These are phyloP conservation scores for Cremastinae sp. DNA, from an alignment of 2,888 invertebrate genomes.

Conservation along the genomic window DNA sequence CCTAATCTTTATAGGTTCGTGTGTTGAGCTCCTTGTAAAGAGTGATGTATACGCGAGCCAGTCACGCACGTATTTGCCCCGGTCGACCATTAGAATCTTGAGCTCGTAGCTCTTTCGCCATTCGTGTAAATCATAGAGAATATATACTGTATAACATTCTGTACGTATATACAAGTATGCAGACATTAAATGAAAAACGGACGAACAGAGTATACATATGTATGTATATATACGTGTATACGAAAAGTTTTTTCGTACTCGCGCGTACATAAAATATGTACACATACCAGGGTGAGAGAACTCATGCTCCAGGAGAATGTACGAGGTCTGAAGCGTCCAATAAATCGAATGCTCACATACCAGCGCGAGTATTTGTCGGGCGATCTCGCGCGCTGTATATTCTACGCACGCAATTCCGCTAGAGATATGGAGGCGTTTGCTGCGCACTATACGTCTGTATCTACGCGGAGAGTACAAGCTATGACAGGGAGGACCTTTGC, in stretches of 20 bases:
- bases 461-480: slow-evolving; percentile 3
- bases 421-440: not conserved
- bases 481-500: slow-evolving; percentile 26
- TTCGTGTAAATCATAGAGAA: slow-evolving; percentile 60
- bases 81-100: slow-evolving; percentile 55
- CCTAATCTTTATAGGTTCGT: slow-evolving; percentile 45
- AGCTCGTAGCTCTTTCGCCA: slow-evolving; percentile 58
- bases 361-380: slow-evolving; percentile 31
- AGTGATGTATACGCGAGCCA: slow-evolving; percentile 56
- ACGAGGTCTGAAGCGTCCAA: slow-evolving; percentile 56
- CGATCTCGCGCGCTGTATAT: slow-evolving; percentile 20
- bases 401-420: slow-evolving; percentile 37
- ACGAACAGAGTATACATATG: slow-evolving; percentile 13
- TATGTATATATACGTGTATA: not conserved
- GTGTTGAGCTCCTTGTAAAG: slow-evolving; percentile 17
- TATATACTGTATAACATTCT: not conserved
- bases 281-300: slow-evolving; percentile 51
- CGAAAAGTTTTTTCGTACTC: not conserved
- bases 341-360: slow-evolving; percentile 62
- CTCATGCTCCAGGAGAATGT: slow-evolving; percentile 57
- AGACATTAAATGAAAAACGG: slow-evolving; percentile 1
- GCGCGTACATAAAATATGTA: slow-evolving; percentile 8
- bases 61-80: slow-evolving; percentile 57
- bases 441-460: not conserved
- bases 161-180: not conserved